Evolutionary conservation across 2,797 vertebrate species (phyloP), one percentile per base, ranked within the genome.

Genomic region (Hafferia zeledoni): DNA sequence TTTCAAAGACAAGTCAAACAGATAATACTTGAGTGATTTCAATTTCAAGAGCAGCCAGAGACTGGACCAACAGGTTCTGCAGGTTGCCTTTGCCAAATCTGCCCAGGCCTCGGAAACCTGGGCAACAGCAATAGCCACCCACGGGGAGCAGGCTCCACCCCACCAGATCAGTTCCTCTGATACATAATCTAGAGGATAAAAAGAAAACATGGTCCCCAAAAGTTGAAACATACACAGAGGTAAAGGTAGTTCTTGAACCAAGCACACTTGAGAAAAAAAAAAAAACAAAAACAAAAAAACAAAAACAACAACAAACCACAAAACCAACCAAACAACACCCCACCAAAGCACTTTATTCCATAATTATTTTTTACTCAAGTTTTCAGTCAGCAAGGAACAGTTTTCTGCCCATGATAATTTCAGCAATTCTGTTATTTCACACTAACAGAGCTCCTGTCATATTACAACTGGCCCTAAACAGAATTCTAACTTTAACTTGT

Each of bases 61-160:
- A 94, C 89, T 60, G 23, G 93, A 84, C 69, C 17, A 89, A 93
- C 96, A 75, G 43, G 96, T 96, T 95, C 87, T 84, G 87, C 94
- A n/a, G 49, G 90, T 33, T 90, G 44, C 16, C 30, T 77, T 47
- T 95, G 79, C 83, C 87, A 89, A 75, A 63, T 69, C 47, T 52
- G 69, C 65, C 87, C 25, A 69, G 63, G 3, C 1, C 31, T 93
- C 69, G n/a, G 60, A 90, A 85, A 78, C 68, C 83, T 59, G 52
- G 8, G 25, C 53, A 49, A 70, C 63, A 52, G 68, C 85, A 37
- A 46, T 56, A 68, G 59, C 87, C 81, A 70, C 76, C 76, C 35
- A 19, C 13, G 0, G 23, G 16, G n/a, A 57, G n/a, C 65, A 92
- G 61, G 63, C 85, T 96, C 88, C 96, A 88, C 92, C 89, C 72